Conservation (phyloP, 2,113 vertebrate genomes). For the Paralichthys olivaceus region DNA sequence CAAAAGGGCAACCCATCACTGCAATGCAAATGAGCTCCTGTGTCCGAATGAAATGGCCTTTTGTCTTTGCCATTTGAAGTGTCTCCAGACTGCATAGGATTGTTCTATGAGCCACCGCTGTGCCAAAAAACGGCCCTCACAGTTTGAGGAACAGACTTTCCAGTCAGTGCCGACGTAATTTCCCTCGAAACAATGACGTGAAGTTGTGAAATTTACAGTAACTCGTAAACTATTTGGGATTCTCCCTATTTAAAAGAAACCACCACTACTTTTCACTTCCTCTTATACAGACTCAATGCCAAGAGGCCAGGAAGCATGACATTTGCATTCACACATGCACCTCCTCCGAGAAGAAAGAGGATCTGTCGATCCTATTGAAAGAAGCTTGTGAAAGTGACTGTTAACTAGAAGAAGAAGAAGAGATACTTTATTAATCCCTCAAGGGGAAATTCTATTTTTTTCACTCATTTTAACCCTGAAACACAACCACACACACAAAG, state of each 20-base stretch:
- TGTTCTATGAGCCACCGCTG: constrained; percentile 48
- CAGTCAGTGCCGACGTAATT: constrained; percentile 15
- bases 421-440: too few relatives aligned
- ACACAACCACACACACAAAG: too few relatives aligned
- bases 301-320: too few relatives aligned
- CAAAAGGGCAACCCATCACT: constrained; percentile 57
- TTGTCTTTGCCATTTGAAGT: constrained; percentile 60
- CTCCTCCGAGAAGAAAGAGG: too few relatives aligned
- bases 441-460: too few relatives aligned
- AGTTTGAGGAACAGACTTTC: constrained; percentile 24
- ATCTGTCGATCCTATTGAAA: too few relatives aligned
- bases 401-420: too few relatives aligned
- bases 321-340: too few relatives aligned
- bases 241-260: not conserved
- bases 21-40: constrained; percentile 70
- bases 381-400: too few relatives aligned
- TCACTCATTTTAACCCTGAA: too few relatives aligned
- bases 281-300: not conserved
- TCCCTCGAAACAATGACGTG: constrained; percentile 7
- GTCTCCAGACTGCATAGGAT: constrained; percentile 27
- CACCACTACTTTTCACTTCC: not conserved
- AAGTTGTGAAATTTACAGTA: constrained; percentile 24
- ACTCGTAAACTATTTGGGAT: not conserved
- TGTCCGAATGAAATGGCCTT: constrained; percentile 56
- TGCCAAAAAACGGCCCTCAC: not conserved